These are phyloP conservation scores for Sebastes aleutianus DNA, from an alignment of 2,797 vertebrate genomes.

Conservation along the genomic window DNA sequence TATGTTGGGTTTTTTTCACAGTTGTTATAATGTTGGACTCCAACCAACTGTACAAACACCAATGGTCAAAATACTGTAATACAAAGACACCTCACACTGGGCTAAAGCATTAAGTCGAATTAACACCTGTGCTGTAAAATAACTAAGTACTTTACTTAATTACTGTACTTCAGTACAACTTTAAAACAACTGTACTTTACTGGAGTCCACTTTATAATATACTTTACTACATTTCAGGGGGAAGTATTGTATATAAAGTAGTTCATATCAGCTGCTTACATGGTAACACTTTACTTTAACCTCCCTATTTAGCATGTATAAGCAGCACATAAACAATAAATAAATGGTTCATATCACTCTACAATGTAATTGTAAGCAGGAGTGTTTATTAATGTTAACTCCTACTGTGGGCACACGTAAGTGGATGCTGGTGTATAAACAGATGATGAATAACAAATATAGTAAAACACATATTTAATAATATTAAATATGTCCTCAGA, in stretches of 20 bases:
- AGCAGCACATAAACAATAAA: not conserved
- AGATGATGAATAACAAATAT: not conserved
- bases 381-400: not conserved
- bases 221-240: no score
- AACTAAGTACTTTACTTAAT: not conserved
- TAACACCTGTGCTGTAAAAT: not conserved
- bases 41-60: not conserved
- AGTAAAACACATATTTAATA: not conserved
- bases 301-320: not conserved
- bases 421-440: not conserved
- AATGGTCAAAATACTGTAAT: not conserved
- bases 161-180: not conserved
- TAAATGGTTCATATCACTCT: not conserved
- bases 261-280: not conserved
- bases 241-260: no score
- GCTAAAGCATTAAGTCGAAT: not conserved
- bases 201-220: not conserved
- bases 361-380: not conserved
- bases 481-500: not conserved
- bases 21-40: not conserved
- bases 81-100: not conserved
- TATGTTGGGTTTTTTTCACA: not conserved
- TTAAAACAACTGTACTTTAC: not conserved
- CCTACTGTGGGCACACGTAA: not conserved
- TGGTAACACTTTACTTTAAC: not conserved